Conservation (phyloP, 2,113 vertebrate genomes). For the Catharus minimus region DNA sequence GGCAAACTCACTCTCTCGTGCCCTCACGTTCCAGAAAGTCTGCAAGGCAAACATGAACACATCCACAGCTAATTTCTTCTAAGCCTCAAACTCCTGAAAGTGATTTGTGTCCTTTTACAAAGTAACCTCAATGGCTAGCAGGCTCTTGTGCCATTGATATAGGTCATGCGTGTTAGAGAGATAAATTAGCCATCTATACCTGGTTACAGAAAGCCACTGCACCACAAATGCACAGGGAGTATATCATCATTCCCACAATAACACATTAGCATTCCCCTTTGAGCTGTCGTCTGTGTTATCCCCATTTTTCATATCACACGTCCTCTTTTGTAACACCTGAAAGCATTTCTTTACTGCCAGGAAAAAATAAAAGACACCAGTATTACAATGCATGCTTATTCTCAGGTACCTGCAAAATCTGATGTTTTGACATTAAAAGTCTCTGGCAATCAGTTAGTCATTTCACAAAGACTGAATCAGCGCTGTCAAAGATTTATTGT, state of each 20-base stretch:
- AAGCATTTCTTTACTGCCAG: conserved; percentile 18
- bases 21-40: background rate
- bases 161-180: background rate
- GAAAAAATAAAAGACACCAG: conserved; percentile 31
- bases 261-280: conserved; percentile 35
- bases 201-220: background rate
- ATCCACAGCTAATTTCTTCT: background rate
- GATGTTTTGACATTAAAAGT: conserved; percentile 72
- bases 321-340: conserved; percentile 29
- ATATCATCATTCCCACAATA: background rate
- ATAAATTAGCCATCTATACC: background rate
- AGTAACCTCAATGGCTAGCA: background rate
- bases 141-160: background rate
- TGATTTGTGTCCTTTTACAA: background rate
- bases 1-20: background rate
- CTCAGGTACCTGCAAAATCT: conserved; percentile 51
- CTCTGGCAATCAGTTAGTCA: conserved; percentile 57
- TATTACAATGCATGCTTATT: conserved; percentile 42
- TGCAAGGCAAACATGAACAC: background rate
- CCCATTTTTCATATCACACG: conserved; percentile 27
- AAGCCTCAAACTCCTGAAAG: background rate
- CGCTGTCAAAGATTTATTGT: conserved; percentile 67
- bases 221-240: conserved; percentile 1
- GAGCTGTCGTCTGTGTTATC: conserved; percentile 1
- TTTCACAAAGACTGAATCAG: conserved; percentile 63